Evolutionary conservation across 2,888 invertebrate genomes (phyloP).

Genomic region (Drosophila putrida): DNA sequence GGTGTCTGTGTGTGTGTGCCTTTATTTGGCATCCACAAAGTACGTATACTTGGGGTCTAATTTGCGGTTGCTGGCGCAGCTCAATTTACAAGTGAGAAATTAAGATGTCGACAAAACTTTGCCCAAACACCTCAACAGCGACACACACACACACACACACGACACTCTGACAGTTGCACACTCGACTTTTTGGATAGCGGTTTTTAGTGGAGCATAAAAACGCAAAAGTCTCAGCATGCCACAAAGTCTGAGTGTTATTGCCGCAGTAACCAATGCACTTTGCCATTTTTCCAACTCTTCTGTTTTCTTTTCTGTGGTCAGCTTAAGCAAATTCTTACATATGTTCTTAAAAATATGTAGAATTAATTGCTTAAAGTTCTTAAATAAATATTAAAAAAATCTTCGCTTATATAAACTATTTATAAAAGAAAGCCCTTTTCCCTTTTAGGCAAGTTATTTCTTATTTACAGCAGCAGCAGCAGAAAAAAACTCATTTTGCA

Average conservation of each 20-base stretch:
- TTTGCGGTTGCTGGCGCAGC: conserved; percentile 76
- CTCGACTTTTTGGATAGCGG: conserved; percentile 18
- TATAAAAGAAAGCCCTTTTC: neutral
- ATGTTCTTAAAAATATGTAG: neutral
- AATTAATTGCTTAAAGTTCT: conserved; percentile 26
- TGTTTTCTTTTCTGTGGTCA: conserved; percentile 3
- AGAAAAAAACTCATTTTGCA: conserved; percentile 4
- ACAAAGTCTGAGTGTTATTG: conserved; percentile 73
- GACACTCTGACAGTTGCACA: neutral
- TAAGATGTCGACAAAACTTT: conserved; percentile 78
- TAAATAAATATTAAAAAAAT: neutral
- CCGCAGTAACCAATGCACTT: conserved; percentile 68
- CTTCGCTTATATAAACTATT: neutral
- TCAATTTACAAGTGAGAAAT: conserved; percentile 81
- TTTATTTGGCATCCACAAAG: conserved; percentile 73
- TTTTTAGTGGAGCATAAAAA: conserved; percentile 43
- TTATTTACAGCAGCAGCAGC: neutral
- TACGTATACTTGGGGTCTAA: conserved; percentile 80
- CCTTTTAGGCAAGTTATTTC: neutral
- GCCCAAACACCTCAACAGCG: conserved; percentile 58
- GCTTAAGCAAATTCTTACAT: neutral
- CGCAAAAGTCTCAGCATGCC: conserved; percentile 63
- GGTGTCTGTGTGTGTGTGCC: conserved; percentile 7
- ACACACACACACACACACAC: conserved; percentile 27
- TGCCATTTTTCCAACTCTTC: conserved; percentile 32